Base-by-base conservation (phyloP, 2,888 invertebrate species). In the Erebia aethiops region DNA sequence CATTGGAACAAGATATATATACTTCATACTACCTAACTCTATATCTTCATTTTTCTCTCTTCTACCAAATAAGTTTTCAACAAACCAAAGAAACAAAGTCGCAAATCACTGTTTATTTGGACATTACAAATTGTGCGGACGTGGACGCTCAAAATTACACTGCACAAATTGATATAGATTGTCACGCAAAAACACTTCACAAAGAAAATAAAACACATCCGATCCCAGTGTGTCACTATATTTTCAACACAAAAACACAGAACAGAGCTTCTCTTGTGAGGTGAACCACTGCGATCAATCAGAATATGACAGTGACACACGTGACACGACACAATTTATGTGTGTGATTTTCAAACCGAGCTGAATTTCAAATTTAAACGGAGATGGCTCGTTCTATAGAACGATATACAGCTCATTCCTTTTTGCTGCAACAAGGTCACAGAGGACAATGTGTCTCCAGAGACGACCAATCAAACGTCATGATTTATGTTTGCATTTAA, bases 111-210 rank as follows among this genome's bases (percentile, higher is more conserved):
- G 74, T 74, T 76, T 76, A 73, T 78, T 77, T 73, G 66, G 76
- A 77, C 77, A 72, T 76, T 78, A 77, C 72, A 46, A 46, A 78
- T 73, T 61, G 68, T 21, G 77, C 72, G 71, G 73, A 71, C 71
- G 71, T 73, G 7, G 35, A 35, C 35, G 35, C 67, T 58, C 62
- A 71, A 75, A 78, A 81, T 89, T 88, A 90, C 83, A 80, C 72
- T 78, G 57, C 26, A 82, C 82, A 80, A 73, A 77, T 86, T 81
- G 71, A 76, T 81, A 80, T 76, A 80, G 77, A 77, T 75, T 75
- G 82, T 81, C 83, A 83, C 82, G 80, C 82, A 81, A 82, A 84
- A 77, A 77, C 75, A 84, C 83, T 80, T 84, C 79, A 84, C 84
- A 88, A 75, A 80, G 71, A 35, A 26, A 35, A 35, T 35, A 35